Percentiles rank a stretch among this genome's conserved stretches.
Conservation (phyloP, 2,888 invertebrate genomes). For the Ametastegia equiseti region DNA sequence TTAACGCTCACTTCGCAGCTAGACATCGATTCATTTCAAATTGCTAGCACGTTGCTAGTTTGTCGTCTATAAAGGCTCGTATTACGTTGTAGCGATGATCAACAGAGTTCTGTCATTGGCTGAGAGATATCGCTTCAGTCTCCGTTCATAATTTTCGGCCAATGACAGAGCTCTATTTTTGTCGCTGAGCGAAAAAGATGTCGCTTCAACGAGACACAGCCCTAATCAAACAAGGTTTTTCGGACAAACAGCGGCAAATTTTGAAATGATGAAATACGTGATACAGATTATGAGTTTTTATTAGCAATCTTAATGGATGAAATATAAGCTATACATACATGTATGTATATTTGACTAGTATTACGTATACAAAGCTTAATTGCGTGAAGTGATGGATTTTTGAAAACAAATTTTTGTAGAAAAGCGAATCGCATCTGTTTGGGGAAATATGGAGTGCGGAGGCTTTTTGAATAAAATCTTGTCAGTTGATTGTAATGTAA, state of each 20-base stretch:
- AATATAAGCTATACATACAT: background rate
- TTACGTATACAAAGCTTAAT: background rate
- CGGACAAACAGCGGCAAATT: background rate
- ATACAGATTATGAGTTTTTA: background rate
- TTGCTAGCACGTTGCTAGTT: too few species aligned
- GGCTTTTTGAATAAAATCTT: constrained; percentile 26
- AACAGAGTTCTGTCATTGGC: too few species aligned
- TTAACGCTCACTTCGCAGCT: background rate
- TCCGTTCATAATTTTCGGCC: too few species aligned
- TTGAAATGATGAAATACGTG: background rate
- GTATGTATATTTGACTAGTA: background rate
- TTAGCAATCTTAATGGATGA: background rate
- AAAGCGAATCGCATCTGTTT: constrained; percentile 28
- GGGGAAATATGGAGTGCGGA: constrained; percentile 28
- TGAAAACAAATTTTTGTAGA: constrained; percentile 8
- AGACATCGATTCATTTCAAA: background rate
- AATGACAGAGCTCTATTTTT: too few species aligned
- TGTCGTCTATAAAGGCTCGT: too few species aligned
- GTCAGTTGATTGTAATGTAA: constrained; percentile 22
- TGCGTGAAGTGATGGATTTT: background rate
- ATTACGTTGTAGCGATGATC: too few species aligned
- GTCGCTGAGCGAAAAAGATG: too few species aligned
- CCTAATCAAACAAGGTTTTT: too few species aligned
- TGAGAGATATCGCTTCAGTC: too few species aligned
- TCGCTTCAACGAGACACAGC: too few species aligned